Percentiles rank a stretch among this genome's conserved stretches.
Conservation (phyloP, 2,888 invertebrate genomes). For the Spilosoma lubricipeda region DNA sequence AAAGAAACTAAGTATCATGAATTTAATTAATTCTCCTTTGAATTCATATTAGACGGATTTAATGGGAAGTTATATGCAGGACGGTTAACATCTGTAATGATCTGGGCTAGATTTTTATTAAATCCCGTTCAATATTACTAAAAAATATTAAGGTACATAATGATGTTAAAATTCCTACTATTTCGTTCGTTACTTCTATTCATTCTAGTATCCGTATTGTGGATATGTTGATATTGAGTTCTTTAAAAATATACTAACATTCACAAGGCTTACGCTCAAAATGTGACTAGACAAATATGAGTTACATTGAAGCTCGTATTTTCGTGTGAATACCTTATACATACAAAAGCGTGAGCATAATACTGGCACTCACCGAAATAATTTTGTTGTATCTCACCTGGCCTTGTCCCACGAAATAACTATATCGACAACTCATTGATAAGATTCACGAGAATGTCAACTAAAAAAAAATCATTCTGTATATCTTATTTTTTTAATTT, state of each 20-base stretch:
- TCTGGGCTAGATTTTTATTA: not conserved
- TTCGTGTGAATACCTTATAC: not conserved
- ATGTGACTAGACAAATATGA: not conserved
- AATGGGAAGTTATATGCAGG: not conserved
- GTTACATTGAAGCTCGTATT: not conserved
- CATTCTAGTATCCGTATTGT: not conserved
- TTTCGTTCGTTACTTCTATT: not conserved
- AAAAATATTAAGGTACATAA: not conserved
- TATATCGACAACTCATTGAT: not conserved
- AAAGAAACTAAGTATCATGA: not conserved
- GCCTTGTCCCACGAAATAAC: conserved; percentile 4
- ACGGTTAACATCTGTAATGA: not conserved
- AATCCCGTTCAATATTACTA: not conserved
- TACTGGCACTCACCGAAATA: not conserved
- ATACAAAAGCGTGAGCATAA: not conserved
- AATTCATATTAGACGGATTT: not conserved
- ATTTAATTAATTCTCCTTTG: not conserved
- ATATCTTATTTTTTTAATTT: not conserved
- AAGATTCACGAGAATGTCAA: not conserved
- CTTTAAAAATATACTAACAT: too few species aligned
- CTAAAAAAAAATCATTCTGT: not conserved
- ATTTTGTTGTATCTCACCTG: conserved; percentile 4
- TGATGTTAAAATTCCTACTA: not conserved
- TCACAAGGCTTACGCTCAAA: not conserved
- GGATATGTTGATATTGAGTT: not conserved